Evolutionary conservation across 2,797 vertebrate genomes (phyloP), one percentile per base, ranked within the genome.

Genomic region (Sciurus carolinensis): DNA sequence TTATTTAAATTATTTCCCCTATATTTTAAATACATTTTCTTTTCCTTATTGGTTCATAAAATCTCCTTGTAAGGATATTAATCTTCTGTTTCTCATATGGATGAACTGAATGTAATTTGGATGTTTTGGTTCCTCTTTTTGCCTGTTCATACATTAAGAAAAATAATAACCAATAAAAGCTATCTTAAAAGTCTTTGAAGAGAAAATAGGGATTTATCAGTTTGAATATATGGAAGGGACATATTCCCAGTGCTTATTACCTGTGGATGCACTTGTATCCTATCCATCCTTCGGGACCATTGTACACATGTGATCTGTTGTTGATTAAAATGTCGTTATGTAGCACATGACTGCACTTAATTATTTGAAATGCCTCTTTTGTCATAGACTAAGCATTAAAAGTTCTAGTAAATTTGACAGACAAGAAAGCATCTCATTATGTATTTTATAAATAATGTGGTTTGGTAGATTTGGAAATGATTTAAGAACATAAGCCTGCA

Each of bases 381-480:
- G 64, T 73, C 1, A 39, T 17, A 75, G 33, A 87, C 79, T 71
- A 80, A 82, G 59, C 5, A 50, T 66, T 64, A 87, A 86, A 76
- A 59, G 92, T 80, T 18, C 66, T 50, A 86, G 50, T 76, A 28
- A 77, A 52, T 77, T 47, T 81, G 50, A 42, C 44, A 87, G 15
- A 57, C 50, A 80, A 85, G 95, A 95, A 72, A 26, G 81, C 10
- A 89, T 39, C 30, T 79, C 66, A 15, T 57, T 82, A 90, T 94
- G 89, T 92, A 83, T 90, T 87, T 75, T n/a, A 87, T 54, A 92
- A 92, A 76, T 47, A 69, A 42, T 36, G 59, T 1, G 4, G 36
- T 79, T 83, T 77, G 71, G 47, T 75, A 83, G 92, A 90, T 72
- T 77, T 30, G 0, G 64, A 75, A 89, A 15, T 50, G 42, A 94